Evolutionary conservation across 1,140 invertebrate genomes (phyloP).

Genomic region (Drosophila mojavensis): DNA sequence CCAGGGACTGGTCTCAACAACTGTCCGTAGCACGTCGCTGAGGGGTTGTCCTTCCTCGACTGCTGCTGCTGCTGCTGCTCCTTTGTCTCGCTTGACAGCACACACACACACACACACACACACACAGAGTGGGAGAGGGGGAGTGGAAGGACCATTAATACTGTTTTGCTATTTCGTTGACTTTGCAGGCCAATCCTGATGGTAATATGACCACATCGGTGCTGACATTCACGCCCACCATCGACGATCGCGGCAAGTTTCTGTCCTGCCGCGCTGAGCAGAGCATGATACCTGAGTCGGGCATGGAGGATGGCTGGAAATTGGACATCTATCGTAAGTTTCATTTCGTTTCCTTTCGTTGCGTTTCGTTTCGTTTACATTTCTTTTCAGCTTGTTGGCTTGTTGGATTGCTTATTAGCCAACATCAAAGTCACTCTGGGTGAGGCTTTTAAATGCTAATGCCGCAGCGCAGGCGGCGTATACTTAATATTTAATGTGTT

Average conservation of each 20-base stretch:
- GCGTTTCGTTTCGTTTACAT: constrained; percentile 78
- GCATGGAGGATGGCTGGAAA: constrained; percentile 92
- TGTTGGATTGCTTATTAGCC: constrained; percentile 27
- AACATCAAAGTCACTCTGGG: constrained; percentile 33
- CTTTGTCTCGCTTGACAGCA: constrained; percentile 54
- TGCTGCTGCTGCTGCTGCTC: neutral
- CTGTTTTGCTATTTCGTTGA: constrained; percentile 38
- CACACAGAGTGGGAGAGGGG: too few relatives aligned
- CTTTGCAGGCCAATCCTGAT: constrained; percentile 88
- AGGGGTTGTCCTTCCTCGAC: neutral
- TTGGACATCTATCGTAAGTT: constrained; percentile 93
- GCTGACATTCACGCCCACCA: constrained; percentile 91
- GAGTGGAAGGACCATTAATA: constrained; percentile 41
- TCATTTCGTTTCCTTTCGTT: constrained; percentile 80
- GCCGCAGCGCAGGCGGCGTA: constrained; percentile 32
- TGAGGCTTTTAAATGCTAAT: constrained; percentile 19
- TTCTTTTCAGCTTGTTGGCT: neutral
- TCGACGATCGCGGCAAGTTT: constrained; percentile 93
- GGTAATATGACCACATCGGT: constrained; percentile 93
- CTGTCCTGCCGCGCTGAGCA: constrained; percentile 92
- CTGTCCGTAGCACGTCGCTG: constrained; percentile 50
- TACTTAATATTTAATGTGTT: constrained; percentile 73
- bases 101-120: neutral
- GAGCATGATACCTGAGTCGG: constrained; percentile 89
- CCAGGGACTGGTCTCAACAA: constrained; percentile 51